Conservation (phyloP, 2,797 vertebrate species). For the Spinibarbus caldwelli region DNA sequence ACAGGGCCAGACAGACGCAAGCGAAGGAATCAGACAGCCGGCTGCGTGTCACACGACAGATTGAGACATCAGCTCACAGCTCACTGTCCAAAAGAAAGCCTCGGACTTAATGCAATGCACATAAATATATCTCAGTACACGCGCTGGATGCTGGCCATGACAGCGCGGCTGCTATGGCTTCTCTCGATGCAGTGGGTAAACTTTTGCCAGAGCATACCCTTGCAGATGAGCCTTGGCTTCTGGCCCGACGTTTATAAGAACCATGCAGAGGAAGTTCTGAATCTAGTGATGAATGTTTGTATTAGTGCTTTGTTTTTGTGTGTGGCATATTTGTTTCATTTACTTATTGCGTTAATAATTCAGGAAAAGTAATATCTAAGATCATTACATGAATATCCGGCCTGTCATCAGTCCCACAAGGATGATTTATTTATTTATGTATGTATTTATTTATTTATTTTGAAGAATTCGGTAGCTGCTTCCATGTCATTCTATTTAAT, state of each 20-base stretch:
- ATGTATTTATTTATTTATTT: too few relatives aligned
- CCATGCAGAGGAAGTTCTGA: conserved; percentile 43
- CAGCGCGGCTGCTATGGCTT: conserved; percentile 52
- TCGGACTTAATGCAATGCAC: conserved; percentile 56
- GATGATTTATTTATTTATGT: too few relatives aligned
- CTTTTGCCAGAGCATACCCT: conserved; percentile 55
- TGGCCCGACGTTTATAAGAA: conserved; percentile 50
- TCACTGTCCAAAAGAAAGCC: conserved; percentile 48
- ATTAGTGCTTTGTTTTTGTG: not conserved
- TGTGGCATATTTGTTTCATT: not conserved
- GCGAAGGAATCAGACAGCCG: conserved; percentile 57
- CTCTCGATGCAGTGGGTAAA: conserved; percentile 48
- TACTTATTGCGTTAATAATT: not conserved
- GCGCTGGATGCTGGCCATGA: conserved; percentile 54
- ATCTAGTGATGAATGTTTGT: conserved; percentile 42
- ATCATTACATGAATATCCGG: not conserved
- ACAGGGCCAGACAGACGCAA: conserved; percentile 55
- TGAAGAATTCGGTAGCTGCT: too few relatives aligned
- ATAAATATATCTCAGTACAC: conserved; percentile 61
- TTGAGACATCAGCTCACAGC: conserved; percentile 60
- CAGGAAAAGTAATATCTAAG: not conserved
- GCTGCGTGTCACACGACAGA: conserved; percentile 58
- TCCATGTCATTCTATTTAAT: not conserved
- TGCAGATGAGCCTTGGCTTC: conserved; percentile 51
- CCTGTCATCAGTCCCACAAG: too few relatives aligned